A percentile compares a stretch with the other conserved stretches of the same genome.
These are phyloP conservation scores for Pionites leucogaster DNA, from an alignment of 2,113 vertebrate genomes.

Conservation along the genomic window DNA sequence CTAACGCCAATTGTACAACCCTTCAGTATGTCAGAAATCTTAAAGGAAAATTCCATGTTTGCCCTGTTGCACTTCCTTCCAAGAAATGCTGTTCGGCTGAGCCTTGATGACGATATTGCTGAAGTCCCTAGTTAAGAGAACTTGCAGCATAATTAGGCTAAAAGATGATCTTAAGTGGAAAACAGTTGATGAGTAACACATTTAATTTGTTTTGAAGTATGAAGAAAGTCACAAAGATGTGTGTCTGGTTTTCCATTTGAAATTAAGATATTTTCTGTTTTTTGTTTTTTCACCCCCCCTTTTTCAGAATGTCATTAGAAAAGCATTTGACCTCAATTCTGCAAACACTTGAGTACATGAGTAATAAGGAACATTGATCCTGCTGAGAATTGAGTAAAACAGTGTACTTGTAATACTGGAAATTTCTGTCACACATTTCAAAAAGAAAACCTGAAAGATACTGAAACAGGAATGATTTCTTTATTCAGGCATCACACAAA, in stretches of 20 bases:
- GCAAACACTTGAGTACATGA: background rate
- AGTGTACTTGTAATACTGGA: background rate
- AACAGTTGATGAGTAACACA: background rate
- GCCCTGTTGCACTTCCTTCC: background rate
- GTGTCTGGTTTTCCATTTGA: background rate
- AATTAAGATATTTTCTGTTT: background rate
- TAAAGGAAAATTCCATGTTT: background rate
- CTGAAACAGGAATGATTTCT: background rate
- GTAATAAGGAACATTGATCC: background rate
- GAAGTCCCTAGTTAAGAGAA: background rate
- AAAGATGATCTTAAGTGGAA: background rate
- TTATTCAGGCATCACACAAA: background rate
- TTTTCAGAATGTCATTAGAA: background rate
- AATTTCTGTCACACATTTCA: background rate
- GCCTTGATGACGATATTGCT: background rate
- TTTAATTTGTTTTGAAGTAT: background rate
- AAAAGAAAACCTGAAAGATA: background rate
- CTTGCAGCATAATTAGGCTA: background rate
- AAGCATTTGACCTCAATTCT: background rate
- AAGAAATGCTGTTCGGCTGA: background rate
- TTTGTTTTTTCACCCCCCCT: fast-evolving
- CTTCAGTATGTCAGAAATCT: background rate
- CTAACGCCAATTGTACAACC: background rate
- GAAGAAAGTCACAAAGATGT: background rate
- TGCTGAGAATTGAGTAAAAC: background rate